Percentiles rank a stretch among this genome's conserved stretches.
Conservation (phyloP, 1,140 invertebrate species). For the Belonocnema kinseyi region DNA sequence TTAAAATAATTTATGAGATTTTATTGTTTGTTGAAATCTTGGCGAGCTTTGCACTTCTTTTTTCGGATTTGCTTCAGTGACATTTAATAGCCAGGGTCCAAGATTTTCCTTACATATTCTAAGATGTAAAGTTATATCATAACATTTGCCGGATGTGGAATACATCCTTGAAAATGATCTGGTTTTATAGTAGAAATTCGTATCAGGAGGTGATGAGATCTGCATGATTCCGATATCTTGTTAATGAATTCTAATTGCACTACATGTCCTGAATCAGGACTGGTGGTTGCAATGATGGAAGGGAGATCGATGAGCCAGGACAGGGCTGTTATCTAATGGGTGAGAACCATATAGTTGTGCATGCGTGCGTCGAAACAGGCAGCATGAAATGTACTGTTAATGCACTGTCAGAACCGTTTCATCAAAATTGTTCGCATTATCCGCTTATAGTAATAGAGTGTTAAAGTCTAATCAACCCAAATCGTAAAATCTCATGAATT, state of each 20-base stretch:
- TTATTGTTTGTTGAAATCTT: slow-evolving; percentile 50
- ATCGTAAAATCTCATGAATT: background rate
- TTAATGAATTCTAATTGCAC: background rate
- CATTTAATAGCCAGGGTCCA: background rate
- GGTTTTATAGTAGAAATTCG: too few relatives aligned
- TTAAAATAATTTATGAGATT: slow-evolving; percentile 51
- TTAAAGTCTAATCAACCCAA: background rate
- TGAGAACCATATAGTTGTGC: background rate
- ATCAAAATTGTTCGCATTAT: slow-evolving; percentile 15
- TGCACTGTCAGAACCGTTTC: background rate
- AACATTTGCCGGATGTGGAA: too few relatives aligned
- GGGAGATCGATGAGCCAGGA: background rate
- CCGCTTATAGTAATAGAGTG: background rate
- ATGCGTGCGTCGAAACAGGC: background rate
- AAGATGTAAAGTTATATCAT: too few relatives aligned
- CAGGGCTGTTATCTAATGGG: slow-evolving; percentile 17
- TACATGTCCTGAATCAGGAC: background rate
- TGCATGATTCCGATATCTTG: too few relatives aligned
- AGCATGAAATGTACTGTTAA: background rate
- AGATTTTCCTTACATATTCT: background rate
- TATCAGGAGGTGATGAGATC: too few relatives aligned
- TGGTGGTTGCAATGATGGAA: background rate
- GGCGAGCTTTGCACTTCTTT: slow-evolving; percentile 33
- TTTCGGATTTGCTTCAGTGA: background rate
- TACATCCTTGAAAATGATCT: too few relatives aligned